Evolutionary conservation across 1,140 invertebrate genomes (phyloP), one percentile per base, ranked within the genome.

Genomic region (Dreissena polymorpha): DNA sequence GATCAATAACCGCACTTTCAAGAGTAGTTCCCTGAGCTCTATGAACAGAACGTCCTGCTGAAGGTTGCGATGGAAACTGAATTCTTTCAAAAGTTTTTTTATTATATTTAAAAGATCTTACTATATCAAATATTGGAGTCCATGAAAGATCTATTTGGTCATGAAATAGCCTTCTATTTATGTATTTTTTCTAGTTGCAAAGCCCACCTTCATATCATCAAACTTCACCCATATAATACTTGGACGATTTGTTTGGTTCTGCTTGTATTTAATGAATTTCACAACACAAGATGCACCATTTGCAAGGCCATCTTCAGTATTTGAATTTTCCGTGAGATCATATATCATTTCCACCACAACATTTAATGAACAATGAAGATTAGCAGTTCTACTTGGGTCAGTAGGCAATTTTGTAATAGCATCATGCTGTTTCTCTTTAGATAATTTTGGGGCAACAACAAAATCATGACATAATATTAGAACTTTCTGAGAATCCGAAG

Each of bases 291-390:
- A 64, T 10, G 73, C 73, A 18, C 73, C 73, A 76, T 76, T 76
- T 29, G 73, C 27, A 12, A 65, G 60, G 16, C 73, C 73, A 65
- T 76, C 73, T 64, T 63, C 73, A 7, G 51, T 51, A 39, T 65
- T 39, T 63, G 60, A 18, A 49, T 76, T 76, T 29, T n/a, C 39
- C 10, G 60, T 51, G 16, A 76, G 49, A 18, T 76, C 73, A 76
- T 76, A 82, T 55, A 86, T 55, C 55, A 50, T 82, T 1, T 53
- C 12, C 63, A 74, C 86, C 63, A 81, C 27, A 65, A 65, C 23
- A 60, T 21, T 21, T 21, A 74, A 74, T 74, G 72, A 60, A 27
- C 51, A 74, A 63, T 74, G 72, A 57, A 60, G 57, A 74, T 74
- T 74, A 16, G 51, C 53, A 60, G 72, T 74, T 67, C 23, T 67